Evolutionary conservation across 2,113 vertebrate genomes (phyloP).

Genomic region (Chaetodon trifascialis): DNA sequence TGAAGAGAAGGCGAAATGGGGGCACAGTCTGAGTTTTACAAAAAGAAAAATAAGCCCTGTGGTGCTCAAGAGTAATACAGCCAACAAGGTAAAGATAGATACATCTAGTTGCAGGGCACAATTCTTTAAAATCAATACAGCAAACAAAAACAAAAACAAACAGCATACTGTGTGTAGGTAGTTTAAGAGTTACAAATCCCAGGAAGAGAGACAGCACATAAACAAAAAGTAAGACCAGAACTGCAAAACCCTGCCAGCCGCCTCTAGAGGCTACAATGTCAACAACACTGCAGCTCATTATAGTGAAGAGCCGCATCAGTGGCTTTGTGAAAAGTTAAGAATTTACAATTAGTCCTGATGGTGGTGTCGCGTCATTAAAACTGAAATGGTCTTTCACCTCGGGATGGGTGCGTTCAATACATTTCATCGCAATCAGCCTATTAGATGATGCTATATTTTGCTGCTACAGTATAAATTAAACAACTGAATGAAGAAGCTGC

Average conservation of each 20-base stretch:
- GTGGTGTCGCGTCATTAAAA: background rate
- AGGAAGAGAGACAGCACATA: too few relatives aligned
- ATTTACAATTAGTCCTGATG: background rate
- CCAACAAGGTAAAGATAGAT: background rate
- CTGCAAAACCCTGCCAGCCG: background rate
- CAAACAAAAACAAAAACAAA: constrained; percentile 5
- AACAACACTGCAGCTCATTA: background rate
- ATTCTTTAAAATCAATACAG: constrained; percentile 27
- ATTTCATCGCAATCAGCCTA: background rate
- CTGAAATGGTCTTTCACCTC: background rate
- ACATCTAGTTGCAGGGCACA: background rate
- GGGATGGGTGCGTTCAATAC: background rate
- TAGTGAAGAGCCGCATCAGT: background rate
- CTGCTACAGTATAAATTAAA: background rate
- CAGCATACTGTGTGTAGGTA: background rate
- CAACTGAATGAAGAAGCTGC: background rate
- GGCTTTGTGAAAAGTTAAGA: background rate
- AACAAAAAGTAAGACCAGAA: background rate
- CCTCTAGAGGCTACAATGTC: background rate
- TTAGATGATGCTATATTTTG: background rate
- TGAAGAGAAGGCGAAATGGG: background rate
- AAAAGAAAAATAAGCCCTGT: background rate
- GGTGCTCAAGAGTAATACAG: constrained; percentile 2
- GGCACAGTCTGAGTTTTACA: background rate
- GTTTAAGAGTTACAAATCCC: background rate